Evolutionary conservation across 2,888 invertebrate genomes (phyloP).

Genomic region (Nomada lathburiana): DNA sequence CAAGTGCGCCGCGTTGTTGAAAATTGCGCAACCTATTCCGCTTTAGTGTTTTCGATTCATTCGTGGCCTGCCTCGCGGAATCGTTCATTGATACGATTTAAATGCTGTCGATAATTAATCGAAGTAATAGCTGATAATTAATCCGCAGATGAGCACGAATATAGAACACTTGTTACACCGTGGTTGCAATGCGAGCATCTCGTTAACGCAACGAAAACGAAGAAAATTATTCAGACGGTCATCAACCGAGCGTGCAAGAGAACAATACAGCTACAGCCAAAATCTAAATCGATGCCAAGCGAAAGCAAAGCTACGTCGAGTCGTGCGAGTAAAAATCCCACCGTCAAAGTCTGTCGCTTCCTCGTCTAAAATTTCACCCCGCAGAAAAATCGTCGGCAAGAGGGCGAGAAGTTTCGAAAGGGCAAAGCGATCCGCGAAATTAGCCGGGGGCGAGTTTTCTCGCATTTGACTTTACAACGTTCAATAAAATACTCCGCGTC

Average conservation of each 20-base stretch:
- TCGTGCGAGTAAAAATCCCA: not conserved
- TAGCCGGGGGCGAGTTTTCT: constrained; percentile 42
- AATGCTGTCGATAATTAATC: constrained; percentile 28
- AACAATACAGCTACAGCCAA: not conserved
- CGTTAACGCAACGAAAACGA: not conserved
- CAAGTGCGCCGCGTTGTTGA: not conserved
- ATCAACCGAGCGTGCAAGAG: not conserved
- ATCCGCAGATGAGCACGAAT: not conserved
- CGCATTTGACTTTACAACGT: constrained; percentile 61
- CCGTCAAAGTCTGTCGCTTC: constrained; percentile 8
- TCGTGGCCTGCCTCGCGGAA: too few species aligned
- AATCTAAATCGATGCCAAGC: too few species aligned
- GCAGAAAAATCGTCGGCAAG: constrained; percentile 28
- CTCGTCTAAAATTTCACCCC: constrained; percentile 25
- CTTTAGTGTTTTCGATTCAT: not conserved
- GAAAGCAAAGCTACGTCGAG: not conserved
- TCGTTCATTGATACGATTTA: not conserved
- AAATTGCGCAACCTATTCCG: not conserved
- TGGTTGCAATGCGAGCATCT: constrained; percentile 15
- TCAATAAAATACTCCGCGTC: constrained; percentile 47
- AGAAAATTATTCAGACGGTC: constrained; percentile 30
- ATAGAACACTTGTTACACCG: constrained; percentile 28
- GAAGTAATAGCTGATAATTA: not conserved
- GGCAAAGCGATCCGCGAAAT: constrained; percentile 45
- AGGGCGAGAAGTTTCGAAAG: constrained; percentile 23